Evolutionary conservation across 2,113 vertebrate species (phyloP).

Genomic region (Brevimyrus niger): DNA sequence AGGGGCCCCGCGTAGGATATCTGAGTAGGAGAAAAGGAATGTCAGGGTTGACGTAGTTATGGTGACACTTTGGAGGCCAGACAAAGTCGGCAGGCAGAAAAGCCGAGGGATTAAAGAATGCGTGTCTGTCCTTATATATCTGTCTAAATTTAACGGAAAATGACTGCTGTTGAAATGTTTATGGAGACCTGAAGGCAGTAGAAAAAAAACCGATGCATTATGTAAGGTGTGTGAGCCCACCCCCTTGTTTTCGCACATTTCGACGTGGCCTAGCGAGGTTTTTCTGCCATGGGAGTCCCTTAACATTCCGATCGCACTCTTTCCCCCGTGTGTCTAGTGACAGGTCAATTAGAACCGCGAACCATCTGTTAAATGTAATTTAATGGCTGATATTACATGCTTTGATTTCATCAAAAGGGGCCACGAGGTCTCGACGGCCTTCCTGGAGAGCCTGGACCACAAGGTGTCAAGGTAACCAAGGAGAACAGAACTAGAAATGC

Average conservation of each 20-base stretch:
- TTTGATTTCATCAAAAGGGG: constrained; percentile 61
- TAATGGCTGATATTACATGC: neutral
- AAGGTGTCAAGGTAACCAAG: constrained; percentile 77
- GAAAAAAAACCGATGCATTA: neutral
- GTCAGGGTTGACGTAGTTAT: neutral
- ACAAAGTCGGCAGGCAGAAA: constrained; percentile 14
- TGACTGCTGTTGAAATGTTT: constrained; percentile 20
- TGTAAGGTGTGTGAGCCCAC: neutral
- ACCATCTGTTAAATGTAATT: constrained; percentile 19
- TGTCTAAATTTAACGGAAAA: constrained; percentile 1
- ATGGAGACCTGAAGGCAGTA: neutral
- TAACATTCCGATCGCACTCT: too few relatives aligned
- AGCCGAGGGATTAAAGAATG: constrained; percentile 24
- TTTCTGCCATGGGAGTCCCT: neutral
- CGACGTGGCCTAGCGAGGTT: neutral
- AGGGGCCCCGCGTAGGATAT: neutral
- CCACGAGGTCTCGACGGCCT: constrained; percentile 80
- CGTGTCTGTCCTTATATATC: constrained; percentile 25
- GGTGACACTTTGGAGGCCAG: constrained; percentile 10
- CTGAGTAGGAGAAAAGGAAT: constrained; percentile 1
- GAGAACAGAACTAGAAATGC: neutral
- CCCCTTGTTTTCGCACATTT: neutral
- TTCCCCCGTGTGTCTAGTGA: neutral
- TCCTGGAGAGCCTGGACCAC: constrained; percentile 72
- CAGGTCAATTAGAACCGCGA: neutral